Evolutionary conservation across 2,113 vertebrate genomes (phyloP), one percentile per base, ranked within the genome.

Genomic region (Poicephalus gulielmi): DNA sequence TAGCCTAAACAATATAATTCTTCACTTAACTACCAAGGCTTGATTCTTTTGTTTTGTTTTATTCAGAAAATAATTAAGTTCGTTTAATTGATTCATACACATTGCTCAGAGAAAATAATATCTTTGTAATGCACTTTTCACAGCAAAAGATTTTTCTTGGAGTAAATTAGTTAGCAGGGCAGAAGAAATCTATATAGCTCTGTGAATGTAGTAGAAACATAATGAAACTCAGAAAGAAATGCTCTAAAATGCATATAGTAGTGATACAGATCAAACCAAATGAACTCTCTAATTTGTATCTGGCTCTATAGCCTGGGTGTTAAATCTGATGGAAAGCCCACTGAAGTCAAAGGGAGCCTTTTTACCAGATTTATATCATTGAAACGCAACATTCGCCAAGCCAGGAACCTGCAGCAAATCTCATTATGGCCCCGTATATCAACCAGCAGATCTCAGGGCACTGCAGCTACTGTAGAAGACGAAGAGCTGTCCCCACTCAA

Each of bases 1-100:
- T 88, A 95, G 84, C 46, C 62, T 78, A 75, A 95, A 83, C 52
- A 95, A 78, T 49, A 78, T 89, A 94, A 93, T 75, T 95, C 83
- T 91, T 90, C 0, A 0, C 88, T 83, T 87, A 96, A 87, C 66
- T 94, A 93, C 81, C n/a, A 91, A 77, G 41, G 53, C 49, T 94
- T 76, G 74, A 92, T 94, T 70, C 83, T 91, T 96, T 88, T 95
- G 78, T 95, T 94, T 91, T 71, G 20, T 82, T 93, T 88, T 91
- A 92, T 87, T 95, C 89, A 83, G 94, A 90, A 96, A 97, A 95
- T 96, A 96, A 96, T 96, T 96, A 95, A 70, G 85, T 94, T 91
- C 62, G 35, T 95, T 94, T 94, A 93, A 94, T 96, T 92, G 89
- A 95, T 94, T 93, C 92, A 94, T 80, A 86, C 69, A 79, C 43